These are phyloP conservation scores for Drosophila novamexicana DNA, from an alignment of 1,140 invertebrate species.

Conservation along the genomic window DNA sequence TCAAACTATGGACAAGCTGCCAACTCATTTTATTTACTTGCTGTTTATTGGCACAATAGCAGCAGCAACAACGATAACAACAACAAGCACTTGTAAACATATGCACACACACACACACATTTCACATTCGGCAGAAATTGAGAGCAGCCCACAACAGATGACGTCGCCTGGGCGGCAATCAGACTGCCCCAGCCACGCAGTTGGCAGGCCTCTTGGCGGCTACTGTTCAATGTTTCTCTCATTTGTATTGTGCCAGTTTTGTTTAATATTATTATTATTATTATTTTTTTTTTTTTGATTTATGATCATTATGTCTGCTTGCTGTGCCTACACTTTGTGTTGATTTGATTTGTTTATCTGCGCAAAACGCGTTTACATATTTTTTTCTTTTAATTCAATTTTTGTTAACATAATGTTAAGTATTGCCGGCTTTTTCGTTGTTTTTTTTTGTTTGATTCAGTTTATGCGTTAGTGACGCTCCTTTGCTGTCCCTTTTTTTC, in stretches of 20 bases:
- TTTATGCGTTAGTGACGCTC: not conserved
- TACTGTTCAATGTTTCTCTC: constrained; percentile 37
- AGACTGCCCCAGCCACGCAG: constrained; percentile 33
- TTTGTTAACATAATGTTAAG: not conserved
- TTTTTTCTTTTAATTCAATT: not conserved
- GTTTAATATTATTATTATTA: not conserved
- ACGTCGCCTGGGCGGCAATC: constrained; percentile 56
- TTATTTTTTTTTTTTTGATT: constrained; percentile 21
- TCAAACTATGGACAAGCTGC: not conserved
- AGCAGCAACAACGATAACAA: constrained; percentile 12
- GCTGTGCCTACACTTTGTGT: constrained; percentile 17
- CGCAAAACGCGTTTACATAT: not conserved
- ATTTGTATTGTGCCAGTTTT: constrained; percentile 33
- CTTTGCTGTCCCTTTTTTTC: no score
- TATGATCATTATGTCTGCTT: constrained; percentile 22
- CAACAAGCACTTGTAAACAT: constrained; percentile 1
- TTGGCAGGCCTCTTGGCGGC: constrained; percentile 21
- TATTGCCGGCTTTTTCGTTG: constrained; percentile 1
- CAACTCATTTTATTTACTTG: constrained; percentile 23
- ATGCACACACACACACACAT: constrained; percentile 18
- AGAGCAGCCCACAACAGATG: constrained; percentile 38
- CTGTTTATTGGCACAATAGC: constrained; percentile 17
- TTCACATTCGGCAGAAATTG: constrained; percentile 46
- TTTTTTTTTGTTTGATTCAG: not conserved
- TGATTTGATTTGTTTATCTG: constrained; percentile 1